Evolutionary conservation across 2,113 vertebrate species (phyloP).

Genomic region (Rhinopithecus roxellana): DNA sequence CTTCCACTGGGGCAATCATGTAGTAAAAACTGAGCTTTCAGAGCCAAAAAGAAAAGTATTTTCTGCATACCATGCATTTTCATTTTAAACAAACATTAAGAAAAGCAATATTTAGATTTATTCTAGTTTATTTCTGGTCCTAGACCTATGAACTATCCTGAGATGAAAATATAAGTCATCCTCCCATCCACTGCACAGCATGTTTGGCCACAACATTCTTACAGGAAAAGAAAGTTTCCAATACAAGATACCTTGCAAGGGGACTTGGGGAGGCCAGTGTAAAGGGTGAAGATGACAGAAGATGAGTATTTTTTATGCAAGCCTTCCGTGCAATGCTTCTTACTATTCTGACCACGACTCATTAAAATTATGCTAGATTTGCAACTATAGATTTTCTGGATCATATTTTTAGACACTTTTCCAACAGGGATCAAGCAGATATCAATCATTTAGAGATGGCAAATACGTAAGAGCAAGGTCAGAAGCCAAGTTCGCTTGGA

Average conservation of each 20-base stretch:
- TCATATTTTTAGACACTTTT: conserved; percentile 57
- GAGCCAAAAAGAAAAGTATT: not conserved
- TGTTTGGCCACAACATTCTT: not conserved
- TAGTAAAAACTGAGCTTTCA: conserved; percentile 10
- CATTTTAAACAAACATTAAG: not conserved
- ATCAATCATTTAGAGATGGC: conserved; percentile 69
- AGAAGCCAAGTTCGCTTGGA: conserved; percentile 73
- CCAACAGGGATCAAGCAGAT: conserved; percentile 66
- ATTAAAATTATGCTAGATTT: conserved; percentile 66
- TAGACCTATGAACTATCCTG: not conserved
- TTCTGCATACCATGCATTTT: not conserved
- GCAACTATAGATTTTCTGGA: conserved; percentile 64
- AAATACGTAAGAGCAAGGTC: conserved; percentile 75
- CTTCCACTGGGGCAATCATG: not conserved
- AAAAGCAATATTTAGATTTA: not conserved
- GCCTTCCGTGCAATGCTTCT: not conserved
- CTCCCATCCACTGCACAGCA: not conserved
- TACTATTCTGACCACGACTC: conserved; percentile 58
- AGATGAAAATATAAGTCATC: not conserved
- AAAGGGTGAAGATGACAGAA: conserved; percentile 55
- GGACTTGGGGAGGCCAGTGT: not conserved
- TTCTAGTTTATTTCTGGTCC: not conserved
- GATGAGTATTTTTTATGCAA: conserved; percentile 24
- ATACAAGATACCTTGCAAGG: not conserved
- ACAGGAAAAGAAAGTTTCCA: not conserved